These are phyloP conservation scores for Propithecus coquereli DNA, from an alignment of 2,113 vertebrate species.

Conservation along the genomic window DNA sequence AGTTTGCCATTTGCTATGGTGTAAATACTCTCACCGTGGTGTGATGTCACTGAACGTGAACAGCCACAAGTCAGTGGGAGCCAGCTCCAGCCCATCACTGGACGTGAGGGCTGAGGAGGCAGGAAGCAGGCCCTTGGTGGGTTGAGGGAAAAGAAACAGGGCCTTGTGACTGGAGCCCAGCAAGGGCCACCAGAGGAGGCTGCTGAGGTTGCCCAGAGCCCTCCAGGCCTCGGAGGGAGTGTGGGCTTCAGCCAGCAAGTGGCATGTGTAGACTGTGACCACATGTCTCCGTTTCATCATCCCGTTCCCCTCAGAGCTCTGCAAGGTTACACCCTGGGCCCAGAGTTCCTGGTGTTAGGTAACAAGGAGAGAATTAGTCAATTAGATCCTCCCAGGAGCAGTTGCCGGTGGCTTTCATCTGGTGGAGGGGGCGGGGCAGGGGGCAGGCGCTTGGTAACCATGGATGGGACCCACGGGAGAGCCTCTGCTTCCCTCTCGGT, in stretches of 20 bases:
- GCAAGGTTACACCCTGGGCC: background rate
- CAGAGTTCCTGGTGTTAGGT: background rate
- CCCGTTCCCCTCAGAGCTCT: background rate
- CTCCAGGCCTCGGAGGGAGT: background rate
- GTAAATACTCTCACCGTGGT: background rate
- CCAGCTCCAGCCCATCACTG: background rate
- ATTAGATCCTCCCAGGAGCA: background rate
- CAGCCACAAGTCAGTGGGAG: background rate
- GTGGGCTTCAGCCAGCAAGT: background rate
- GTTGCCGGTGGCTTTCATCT: background rate
- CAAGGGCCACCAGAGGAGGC: background rate
- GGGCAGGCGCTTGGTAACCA: background rate
- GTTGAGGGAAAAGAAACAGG: background rate
- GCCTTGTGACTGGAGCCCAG: background rate
- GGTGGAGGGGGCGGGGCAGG: no score
- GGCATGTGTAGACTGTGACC: background rate
- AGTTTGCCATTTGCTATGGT: background rate
- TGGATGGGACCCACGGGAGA: background rate
- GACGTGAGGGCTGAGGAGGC: background rate
- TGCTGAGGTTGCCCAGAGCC: background rate
- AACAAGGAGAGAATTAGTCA: background rate
- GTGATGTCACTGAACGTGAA: background rate
- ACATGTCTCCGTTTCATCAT: background rate
- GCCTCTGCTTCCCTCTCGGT: background rate
- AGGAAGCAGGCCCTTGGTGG: background rate